phyloP scores from a whole-genome alignment of 2,888 invertebrate genomes.

The Drosophila limbata region DNA sequence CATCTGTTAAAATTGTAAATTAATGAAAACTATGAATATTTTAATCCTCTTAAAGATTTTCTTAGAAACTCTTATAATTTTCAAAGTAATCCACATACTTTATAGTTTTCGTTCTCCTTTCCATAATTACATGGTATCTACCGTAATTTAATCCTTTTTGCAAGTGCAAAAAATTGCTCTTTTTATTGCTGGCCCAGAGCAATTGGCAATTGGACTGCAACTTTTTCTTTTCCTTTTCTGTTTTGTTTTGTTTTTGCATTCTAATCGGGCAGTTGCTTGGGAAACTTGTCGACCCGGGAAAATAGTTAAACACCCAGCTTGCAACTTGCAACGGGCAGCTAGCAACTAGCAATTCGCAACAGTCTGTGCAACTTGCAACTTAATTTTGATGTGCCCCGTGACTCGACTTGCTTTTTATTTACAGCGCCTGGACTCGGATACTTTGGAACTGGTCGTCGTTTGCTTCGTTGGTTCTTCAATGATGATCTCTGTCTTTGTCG shows the following conservation, averaged over 20 bases:
- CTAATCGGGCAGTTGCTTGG: constrained; percentile 41
- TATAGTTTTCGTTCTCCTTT: neutral
- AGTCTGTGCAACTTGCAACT: constrained; percentile 37
- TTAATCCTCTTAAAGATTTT: neutral
- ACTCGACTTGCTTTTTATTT: constrained; percentile 44
- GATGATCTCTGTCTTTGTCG: constrained; percentile 41
- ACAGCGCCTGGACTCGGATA: constrained; percentile 48
- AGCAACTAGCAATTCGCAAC: constrained; percentile 13
- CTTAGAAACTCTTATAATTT: neutral
- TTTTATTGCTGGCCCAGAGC: constrained; percentile 16
- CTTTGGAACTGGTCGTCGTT: constrained; percentile 47
- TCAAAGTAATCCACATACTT: neutral
- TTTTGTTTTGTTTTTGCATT: constrained; percentile 24
- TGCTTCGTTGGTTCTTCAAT: constrained; percentile 37
- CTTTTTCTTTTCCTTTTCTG: constrained; percentile 29
- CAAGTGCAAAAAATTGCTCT: constrained; percentile 26
- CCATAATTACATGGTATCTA: constrained; percentile 19
- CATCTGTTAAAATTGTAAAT: too few relatives aligned
- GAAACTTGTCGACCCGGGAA: constrained; percentile 58
- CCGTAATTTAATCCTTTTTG: constrained; percentile 32
- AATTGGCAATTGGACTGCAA: constrained; percentile 27
- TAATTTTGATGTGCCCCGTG: constrained; percentile 47
- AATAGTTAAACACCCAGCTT: constrained; percentile 11
- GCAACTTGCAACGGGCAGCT: constrained; percentile 22
- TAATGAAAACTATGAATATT: too few relatives aligned